Evolutionary conservation across 2,888 invertebrate genomes (phyloP), one percentile per base, ranked within the genome.

Genomic region (Chesias legatella): DNA sequence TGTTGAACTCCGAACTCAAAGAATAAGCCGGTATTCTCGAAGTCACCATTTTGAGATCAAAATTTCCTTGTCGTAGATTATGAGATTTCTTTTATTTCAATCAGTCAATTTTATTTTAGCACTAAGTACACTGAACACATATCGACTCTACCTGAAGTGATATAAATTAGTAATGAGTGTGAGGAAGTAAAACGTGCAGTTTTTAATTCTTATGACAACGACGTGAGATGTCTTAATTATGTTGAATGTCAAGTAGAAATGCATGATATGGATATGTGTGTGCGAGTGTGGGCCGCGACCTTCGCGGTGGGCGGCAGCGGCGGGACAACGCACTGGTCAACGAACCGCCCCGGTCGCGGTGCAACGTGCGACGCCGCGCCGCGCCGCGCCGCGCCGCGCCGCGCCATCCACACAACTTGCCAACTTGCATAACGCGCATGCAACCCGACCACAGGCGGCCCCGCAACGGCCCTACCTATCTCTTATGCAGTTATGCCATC

Each of bases 11-110:
- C 80, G 90, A 90, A 80, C 90, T 90, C 60, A 91, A 80, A 74
- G 89, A 88, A 83, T 90, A 90, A 74, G 90, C 90, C 53, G 91
- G 90, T 83, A 91, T 90, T 73, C 90, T 89, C 74, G 90, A 90
- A 72, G 90, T 90, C 76, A 90, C 90, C 91, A 90, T 90, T 82
- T 82, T 88, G 88, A 88, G 86, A 85, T 84, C 85, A 79, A 84
- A 79, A 74, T 79, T 84, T 86, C 74, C 78, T 79, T 74, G 73
- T 76, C 62, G 53, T 43, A 65, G 58, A 67, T 45, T 59, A 58
- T 56, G 13, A 56, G 42, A 52, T 60, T 56, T 46, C 51, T 59
- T 64, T 61, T 29, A 6, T 10, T 28, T 33, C 58, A 67, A n/a
- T n/a, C 77, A 78, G 79, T 66, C 63, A 17, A 61, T 70, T 60